These are phyloP conservation scores for Oegoconia quadripuncta DNA, from an alignment of 2,888 invertebrate genomes.

Conservation along the genomic window DNA sequence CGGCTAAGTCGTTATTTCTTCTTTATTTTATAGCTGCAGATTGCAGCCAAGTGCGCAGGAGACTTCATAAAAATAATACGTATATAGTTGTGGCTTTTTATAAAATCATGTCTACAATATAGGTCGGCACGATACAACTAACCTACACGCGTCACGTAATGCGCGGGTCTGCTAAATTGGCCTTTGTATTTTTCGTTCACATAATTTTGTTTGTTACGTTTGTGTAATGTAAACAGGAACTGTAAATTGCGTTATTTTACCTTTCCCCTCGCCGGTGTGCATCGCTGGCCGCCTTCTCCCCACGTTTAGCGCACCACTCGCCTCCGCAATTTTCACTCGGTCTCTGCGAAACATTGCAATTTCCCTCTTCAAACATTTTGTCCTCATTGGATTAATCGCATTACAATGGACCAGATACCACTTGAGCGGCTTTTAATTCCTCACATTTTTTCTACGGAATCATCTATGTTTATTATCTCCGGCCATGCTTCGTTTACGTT, in stretches of 20 bases:
- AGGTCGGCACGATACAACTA: not conserved
- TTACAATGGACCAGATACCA: constrained; percentile 37
- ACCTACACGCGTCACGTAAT: not conserved
- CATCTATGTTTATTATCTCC: constrained; percentile 1
- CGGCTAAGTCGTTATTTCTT: too few species aligned
- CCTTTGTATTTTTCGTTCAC: constrained; percentile 6
- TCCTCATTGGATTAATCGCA: constrained; percentile 45
- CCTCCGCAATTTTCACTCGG: constrained; percentile 37
- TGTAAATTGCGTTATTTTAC: constrained; percentile 17
- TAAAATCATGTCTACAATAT: too few species aligned
- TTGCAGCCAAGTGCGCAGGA: too few species aligned
- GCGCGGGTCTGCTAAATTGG: not conserved
- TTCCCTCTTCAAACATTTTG: constrained; percentile 49
- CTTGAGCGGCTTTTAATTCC: constrained; percentile 32
- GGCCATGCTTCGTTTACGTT: too few species aligned
- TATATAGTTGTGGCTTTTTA: too few species aligned
- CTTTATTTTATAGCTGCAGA: too few species aligned
- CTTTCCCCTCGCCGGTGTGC: constrained; percentile 6
- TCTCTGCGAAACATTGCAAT: constrained; percentile 42
- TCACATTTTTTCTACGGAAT: constrained; percentile 16
- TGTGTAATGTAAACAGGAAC: constrained; percentile 9
- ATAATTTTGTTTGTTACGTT: constrained; percentile 12
- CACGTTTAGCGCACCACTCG: constrained; percentile 36
- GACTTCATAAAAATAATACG: too few species aligned
- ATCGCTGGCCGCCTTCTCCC: constrained; percentile 12